These are phyloP conservation scores for Dromaius novaehollandiae DNA, from an alignment of 2,113 vertebrate genomes.

Conservation along the genomic window DNA sequence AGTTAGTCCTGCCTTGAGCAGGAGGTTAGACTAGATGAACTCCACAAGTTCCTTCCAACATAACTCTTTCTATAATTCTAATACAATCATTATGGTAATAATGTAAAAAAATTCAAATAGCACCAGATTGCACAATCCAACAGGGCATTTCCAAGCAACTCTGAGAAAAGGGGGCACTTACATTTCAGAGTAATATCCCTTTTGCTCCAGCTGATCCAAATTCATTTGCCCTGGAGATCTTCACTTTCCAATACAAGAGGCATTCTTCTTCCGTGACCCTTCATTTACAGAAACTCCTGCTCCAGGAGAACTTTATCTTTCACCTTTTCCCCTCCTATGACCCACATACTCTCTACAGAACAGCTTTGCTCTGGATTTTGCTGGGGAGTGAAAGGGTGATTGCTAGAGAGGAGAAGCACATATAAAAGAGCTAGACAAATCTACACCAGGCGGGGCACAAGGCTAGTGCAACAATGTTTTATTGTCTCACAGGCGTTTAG, in stretches of 20 bases:
- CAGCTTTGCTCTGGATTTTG: not conserved
- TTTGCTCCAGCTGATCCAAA: not conserved
- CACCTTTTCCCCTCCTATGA: not conserved
- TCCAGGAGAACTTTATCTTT: not conserved
- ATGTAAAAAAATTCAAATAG: not conserved
- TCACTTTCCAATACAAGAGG: not conserved
- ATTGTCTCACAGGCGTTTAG: not conserved
- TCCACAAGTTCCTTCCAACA: not conserved
- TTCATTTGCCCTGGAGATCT: not conserved
- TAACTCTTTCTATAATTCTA: not conserved
- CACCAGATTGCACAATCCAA: not conserved
- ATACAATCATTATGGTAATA: not conserved
- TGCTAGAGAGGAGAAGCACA: not conserved
- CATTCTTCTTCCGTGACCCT: not conserved
- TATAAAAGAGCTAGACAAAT: not conserved
- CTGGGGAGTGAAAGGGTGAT: not conserved
- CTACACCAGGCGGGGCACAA: not conserved
- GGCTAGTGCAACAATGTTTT: no score
- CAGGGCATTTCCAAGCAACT: not conserved
- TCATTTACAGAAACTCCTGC: not conserved
- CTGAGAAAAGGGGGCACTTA: not conserved
- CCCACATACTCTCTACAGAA: not conserved
- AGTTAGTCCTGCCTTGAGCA: not conserved
- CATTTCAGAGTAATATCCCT: not conserved
- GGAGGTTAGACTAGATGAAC: not conserved